Percentiles rank a stretch among this genome's conserved stretches.
Evolutionary conservation across 2,888 invertebrate species (phyloP).

Genomic region (Hirtodrosophila duncani): DNA sequence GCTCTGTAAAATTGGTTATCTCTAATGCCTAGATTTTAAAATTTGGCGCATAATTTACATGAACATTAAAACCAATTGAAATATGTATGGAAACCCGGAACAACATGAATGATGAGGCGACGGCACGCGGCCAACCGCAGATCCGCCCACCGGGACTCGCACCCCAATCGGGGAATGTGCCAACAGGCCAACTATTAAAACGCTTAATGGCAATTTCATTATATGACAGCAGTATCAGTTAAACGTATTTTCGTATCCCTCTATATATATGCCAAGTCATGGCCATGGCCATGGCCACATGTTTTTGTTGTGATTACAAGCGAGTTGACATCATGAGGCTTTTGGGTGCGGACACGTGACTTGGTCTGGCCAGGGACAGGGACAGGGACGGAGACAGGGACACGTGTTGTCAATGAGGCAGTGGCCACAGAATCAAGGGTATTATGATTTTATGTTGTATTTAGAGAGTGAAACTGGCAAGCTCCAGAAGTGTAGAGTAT

Average conservation of each 20-base stretch:
- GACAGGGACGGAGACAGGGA: too few species aligned
- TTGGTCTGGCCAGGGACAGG: conserved; percentile 64
- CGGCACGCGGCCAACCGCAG: conserved; percentile 69
- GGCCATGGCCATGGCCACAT: conserved; percentile 47
- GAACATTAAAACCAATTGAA: conserved; percentile 55
- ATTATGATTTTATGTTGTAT: conserved; percentile 22
- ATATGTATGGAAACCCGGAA: background rate
- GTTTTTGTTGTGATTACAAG: conserved; percentile 41
- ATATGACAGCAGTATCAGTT: conserved; percentile 50
- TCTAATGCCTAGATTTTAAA: conserved; percentile 56
- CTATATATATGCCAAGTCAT: conserved; percentile 40
- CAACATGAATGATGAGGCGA: conserved; percentile 67
- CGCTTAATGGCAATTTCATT: conserved; percentile 74
- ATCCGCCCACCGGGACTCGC: conserved; percentile 18
- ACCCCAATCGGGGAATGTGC: conserved; percentile 45
- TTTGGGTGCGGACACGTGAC: conserved; percentile 68
- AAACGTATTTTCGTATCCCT: too few species aligned
- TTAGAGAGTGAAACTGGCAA: background rate
- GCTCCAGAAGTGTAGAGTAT: too few species aligned
- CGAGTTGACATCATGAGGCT: conserved; percentile 22
- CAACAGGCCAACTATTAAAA: conserved; percentile 73
- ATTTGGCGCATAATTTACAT: conserved; percentile 73
- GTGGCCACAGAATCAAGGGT: conserved; percentile 54
- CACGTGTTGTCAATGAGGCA: conserved; percentile 24
- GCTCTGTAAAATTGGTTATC: conserved; percentile 63